Evolutionary conservation across 2,113 vertebrate species (phyloP).

Genomic region (Paramisgurnus dabryanus): DNA sequence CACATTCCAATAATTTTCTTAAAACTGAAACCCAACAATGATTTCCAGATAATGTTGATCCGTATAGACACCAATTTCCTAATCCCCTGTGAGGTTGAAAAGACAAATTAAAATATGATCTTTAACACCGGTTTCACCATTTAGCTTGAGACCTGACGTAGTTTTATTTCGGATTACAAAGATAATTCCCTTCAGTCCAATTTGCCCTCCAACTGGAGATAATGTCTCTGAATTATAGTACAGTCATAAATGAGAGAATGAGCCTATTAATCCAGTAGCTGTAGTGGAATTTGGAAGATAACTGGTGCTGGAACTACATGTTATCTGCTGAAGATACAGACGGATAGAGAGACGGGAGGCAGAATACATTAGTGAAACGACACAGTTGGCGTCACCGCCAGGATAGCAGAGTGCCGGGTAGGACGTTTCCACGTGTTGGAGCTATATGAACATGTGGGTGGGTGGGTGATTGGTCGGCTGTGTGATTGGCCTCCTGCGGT

Average conservation of each 20-base stretch:
- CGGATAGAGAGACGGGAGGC: conserved; percentile 40
- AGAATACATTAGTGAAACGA: conserved; percentile 32
- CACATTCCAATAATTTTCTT: not conserved
- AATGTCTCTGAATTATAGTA: conserved; percentile 19
- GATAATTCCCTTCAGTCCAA: conserved; percentile 27
- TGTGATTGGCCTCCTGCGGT: conserved; percentile 51
- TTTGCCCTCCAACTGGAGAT: conserved; percentile 32
- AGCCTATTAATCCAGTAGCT: conserved; percentile 47
- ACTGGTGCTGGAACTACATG: conserved; percentile 14
- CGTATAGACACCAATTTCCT: conserved; percentile 12
- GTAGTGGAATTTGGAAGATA: conserved; percentile 9
- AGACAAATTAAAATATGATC: conserved; percentile 18
- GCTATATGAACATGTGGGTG: conserved; percentile 37
- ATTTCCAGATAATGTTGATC: not conserved
- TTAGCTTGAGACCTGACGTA: conserved; percentile 7
- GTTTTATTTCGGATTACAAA: conserved; percentile 41
- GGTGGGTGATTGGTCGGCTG: conserved; percentile 36
- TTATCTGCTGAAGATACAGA: conserved; percentile 37
- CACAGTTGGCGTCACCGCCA: conserved; percentile 20
- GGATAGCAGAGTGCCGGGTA: not conserved
- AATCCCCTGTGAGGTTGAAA: not conserved
- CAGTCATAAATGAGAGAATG: conserved; percentile 14
- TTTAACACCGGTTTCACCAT: conserved; percentile 23
- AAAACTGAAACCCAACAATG: conserved; percentile 9
- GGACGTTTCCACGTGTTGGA: conserved; percentile 36